Evolutionary conservation across 92 coral and sea anemone genomes (phyloP), one percentile per base, ranked within the genome.

Genomic region (Phenganax subtilis): DNA sequence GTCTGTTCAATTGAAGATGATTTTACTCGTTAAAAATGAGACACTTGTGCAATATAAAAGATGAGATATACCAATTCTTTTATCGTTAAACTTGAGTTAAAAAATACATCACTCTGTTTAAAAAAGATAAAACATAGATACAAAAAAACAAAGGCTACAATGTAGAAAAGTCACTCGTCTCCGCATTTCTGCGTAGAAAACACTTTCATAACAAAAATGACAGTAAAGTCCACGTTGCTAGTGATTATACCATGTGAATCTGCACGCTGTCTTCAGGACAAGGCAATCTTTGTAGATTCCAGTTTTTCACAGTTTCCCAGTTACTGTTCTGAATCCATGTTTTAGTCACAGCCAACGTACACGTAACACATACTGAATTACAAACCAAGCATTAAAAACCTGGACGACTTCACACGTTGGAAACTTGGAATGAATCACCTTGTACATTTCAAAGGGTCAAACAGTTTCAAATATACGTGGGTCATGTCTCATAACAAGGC

Each of bases 221-320:
- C 10, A 51, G 51, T 25, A 25, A 25, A 9, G 52, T 20, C 25
- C 25, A 20, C 25, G 25, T 20, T 20, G 25, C 25, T 17, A 69
- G 4, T 30, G 74, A 73, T 52, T 52, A 51, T 79, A 79, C 83
- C 83, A 20, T 0, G 20, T 63, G 62, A 65, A 79, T 79, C 16
- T 63, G 63, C 57, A 56, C 83, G 27, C 52, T 63, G 20, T 79
- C 83, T 12, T 64, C 56, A 64, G 83, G 11, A 20, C 83, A 79
- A 14, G 83, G 83, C 27, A 79, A 30, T 54, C 83, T 63, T 17
- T 64, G 57, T 51, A 79, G 83, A 65, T 79, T 79, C 83, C 83
- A 79, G 53, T 79, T 79, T 47, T 10, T 47, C 9, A 16, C 53
- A 9, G 44, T 65, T 31, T 54, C 83, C 83, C 83, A 79, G 12